phyloP scores from a whole-genome alignment of 2,113 vertebrate species.

The Ciconia maguari region DNA sequence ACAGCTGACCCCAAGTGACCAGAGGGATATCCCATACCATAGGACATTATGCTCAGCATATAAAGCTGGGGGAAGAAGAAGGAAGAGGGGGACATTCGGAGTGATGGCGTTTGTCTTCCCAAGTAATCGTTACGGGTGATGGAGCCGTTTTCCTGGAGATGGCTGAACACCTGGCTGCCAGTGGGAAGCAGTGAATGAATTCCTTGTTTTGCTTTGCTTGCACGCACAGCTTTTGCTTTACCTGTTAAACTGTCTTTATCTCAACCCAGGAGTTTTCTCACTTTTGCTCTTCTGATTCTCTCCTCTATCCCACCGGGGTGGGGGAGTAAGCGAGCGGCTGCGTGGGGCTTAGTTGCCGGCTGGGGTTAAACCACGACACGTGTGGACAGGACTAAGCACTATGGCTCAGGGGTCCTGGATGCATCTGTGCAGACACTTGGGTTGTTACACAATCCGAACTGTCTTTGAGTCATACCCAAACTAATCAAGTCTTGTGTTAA shows the following conservation, averaged over 20 bases:
- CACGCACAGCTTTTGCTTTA: fast-evolving
- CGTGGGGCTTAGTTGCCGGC: background rate
- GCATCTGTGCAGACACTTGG: background rate
- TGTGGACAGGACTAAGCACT: background rate
- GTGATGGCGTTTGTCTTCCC: background rate
- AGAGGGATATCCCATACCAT: background rate
- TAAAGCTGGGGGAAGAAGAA: background rate
- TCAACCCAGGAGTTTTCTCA: background rate
- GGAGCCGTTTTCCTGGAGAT: background rate
- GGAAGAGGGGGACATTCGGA: background rate
- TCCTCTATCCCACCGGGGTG: background rate
- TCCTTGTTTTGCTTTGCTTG: background rate
- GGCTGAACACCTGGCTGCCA: background rate
- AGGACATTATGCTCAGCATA: too few species aligned
- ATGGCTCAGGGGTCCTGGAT: background rate
- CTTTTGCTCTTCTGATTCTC: background rate
- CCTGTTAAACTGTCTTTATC: background rate
- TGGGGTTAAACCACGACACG: background rate
- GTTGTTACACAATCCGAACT: background rate
- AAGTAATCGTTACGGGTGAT: background rate
- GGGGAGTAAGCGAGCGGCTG: background rate
- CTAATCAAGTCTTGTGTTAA: background rate
- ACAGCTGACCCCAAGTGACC: background rate
- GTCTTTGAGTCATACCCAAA: background rate
- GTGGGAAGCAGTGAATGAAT: background rate